Conservation (phyloP, 2,113 vertebrate genomes). For the Lagopus leucura region DNA sequence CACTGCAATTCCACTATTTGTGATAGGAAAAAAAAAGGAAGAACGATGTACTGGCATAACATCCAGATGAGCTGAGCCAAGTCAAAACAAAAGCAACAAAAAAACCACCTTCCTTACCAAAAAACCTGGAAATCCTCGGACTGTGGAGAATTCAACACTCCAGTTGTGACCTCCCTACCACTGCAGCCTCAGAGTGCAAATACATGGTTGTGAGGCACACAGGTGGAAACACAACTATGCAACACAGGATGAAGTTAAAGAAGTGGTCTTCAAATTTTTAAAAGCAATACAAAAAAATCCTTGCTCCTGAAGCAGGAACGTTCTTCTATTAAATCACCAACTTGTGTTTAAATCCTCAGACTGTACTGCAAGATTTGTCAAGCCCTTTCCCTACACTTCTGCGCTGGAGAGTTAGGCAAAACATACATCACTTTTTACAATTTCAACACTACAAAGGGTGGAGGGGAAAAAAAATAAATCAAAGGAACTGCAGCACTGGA, state of each 20-base stretch:
- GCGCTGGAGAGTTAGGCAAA: neutral
- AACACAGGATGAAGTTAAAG: neutral
- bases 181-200: neutral
- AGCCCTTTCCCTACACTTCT: neutral
- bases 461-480: fast-evolving
- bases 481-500: neutral
- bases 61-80: neutral
- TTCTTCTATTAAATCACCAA: neutral
- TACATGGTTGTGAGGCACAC: neutral
- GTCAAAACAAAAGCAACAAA: neutral
- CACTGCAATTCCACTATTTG: neutral
- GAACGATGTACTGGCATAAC: neutral
- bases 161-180: neutral
- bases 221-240: fast-evolving
- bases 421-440: neutral
- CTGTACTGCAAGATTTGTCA: neutral
- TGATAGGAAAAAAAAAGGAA: neutral
- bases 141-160: neutral
- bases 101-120: neutral
- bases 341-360: neutral
- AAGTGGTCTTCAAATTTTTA: neutral
- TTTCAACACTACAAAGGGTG: neutral
- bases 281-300: neutral
- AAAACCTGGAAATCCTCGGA: neutral
- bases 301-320: neutral